Evolutionary conservation across 2,113 vertebrate genomes (phyloP).

Genomic region (Lasiurus borealis): DNA sequence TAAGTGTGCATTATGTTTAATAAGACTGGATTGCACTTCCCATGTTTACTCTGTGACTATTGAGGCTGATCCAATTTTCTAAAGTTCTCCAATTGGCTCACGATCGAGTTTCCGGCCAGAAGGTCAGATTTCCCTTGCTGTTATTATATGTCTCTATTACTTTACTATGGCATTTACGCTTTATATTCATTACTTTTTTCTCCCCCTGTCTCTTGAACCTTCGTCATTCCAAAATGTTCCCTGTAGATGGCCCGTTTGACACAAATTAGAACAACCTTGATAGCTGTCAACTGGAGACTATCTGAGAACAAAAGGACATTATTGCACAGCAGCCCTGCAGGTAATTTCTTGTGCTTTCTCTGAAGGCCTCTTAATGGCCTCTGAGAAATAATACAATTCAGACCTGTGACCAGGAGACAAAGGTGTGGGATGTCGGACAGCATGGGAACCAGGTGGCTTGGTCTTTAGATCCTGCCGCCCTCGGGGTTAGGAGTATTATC

Average conservation of each 20-base stretch:
- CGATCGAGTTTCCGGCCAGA: slow-evolving; percentile 89
- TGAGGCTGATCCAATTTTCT: slow-evolving; percentile 92
- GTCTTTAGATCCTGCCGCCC: slow-evolving; percentile 77
- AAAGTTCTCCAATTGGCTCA: slow-evolving; percentile 90
- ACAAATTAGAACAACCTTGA: slow-evolving; percentile 86
- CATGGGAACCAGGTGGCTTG: slow-evolving; percentile 81
- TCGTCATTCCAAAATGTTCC: slow-evolving; percentile 84
- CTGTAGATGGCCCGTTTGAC: slow-evolving; percentile 88
- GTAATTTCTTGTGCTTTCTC: slow-evolving; percentile 86
- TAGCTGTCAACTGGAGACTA: slow-evolving; percentile 85
- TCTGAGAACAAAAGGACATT: slow-evolving; percentile 80
- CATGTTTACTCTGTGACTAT: slow-evolving; percentile 90
- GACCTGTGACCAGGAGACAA: slow-evolving; percentile 81
- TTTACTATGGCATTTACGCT: slow-evolving; percentile 88
- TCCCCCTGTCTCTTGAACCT: slow-evolving; percentile 84
- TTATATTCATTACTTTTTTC: slow-evolving; percentile 88
- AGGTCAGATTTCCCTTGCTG: slow-evolving; percentile 91
- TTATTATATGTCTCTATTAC: slow-evolving; percentile 90
- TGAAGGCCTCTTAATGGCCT: slow-evolving; percentile 85
- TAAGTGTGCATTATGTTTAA: slow-evolving; percentile 93
- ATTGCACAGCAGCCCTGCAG: slow-evolving; percentile 78
- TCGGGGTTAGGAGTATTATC: slow-evolving; percentile 82
- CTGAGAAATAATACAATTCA: slow-evolving; percentile 85
- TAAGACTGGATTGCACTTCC: slow-evolving; percentile 90
- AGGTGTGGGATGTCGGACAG: slow-evolving; percentile 80